A percentile compares a stretch with the other conserved stretches of the same genome.
phyloP scores from a whole-genome alignment of 2,888 invertebrate species.

The Dolomedes plantarius region DNA sequence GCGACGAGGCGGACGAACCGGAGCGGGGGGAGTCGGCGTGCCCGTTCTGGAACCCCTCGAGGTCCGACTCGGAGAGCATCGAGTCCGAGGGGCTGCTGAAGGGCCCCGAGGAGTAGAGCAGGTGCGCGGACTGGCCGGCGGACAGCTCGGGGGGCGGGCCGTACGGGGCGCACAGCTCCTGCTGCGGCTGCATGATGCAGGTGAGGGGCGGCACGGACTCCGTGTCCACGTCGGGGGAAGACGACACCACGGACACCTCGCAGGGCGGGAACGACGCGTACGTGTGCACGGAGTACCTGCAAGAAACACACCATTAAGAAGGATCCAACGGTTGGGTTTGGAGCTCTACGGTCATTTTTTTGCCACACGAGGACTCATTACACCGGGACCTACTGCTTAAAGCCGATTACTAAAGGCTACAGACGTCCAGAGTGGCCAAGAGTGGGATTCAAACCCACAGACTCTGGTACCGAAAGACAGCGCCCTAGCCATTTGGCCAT shows the following conservation, averaged over 20 bases:
- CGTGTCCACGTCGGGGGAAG: slow-evolving; percentile 45
- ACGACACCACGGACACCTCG: slow-evolving; percentile 48
- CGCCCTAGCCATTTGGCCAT: too few relatives aligned
- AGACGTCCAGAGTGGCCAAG: too few relatives aligned
- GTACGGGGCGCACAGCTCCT: slow-evolving; percentile 31
- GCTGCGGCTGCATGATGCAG: neutral
- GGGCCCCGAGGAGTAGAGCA: slow-evolving; percentile 73
- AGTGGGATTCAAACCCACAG: too few relatives aligned
- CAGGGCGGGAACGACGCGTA: slow-evolving; percentile 51
- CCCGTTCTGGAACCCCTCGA: slow-evolving; percentile 72
- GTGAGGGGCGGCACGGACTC: slow-evolving; percentile 40
- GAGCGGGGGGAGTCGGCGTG: slow-evolving; percentile 38
- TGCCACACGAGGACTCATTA: too few relatives aligned
- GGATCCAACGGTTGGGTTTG: too few relatives aligned
- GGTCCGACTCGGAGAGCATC: slow-evolving; percentile 77
- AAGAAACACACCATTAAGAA: slow-evolving; percentile 1
- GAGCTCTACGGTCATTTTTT: too few relatives aligned
- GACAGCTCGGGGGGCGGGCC: slow-evolving; percentile 18
- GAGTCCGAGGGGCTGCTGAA: slow-evolving; percentile 77
- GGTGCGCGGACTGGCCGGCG: slow-evolving; percentile 17
- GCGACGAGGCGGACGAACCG: slow-evolving; percentile 45
- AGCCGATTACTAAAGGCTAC: too few relatives aligned
- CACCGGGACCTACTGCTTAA: too few relatives aligned
- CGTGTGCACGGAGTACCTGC: slow-evolving; percentile 51
- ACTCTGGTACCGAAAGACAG: too few relatives aligned